phyloP scores from a whole-genome alignment of 2,888 invertebrate species.

The Campoplex capitator region DNA sequence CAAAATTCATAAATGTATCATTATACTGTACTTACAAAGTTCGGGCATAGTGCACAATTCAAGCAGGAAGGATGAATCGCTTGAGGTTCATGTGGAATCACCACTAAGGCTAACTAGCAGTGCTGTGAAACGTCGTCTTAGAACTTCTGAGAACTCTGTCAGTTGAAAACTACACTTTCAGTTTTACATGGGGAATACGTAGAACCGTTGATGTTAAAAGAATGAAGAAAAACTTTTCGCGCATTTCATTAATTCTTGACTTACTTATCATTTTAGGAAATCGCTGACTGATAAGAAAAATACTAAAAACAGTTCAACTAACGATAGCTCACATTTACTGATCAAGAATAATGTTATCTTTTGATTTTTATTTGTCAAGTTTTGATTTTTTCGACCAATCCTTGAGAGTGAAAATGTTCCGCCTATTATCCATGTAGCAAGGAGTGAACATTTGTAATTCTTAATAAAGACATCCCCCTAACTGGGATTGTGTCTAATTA shows the following conservation, averaged over 20 bases:
- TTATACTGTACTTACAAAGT: constrained; percentile 8
- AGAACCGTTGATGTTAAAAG: constrained; percentile 49
- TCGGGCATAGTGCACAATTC: constrained; percentile 9
- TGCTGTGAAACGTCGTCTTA: constrained; percentile 26
- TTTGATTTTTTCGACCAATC: background rate
- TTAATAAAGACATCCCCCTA: background rate
- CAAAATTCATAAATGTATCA: background rate
- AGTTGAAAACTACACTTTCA: constrained; percentile 25
- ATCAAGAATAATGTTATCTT: background rate
- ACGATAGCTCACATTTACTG: background rate
- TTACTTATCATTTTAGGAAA: constrained; percentile 30
- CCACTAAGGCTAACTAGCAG: constrained; percentile 31
- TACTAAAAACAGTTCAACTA: background rate
- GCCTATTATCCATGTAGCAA: background rate
- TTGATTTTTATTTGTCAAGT: background rate
- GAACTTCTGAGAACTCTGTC: constrained; percentile 59
- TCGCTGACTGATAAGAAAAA: background rate
- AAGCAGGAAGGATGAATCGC: constrained; percentile 43
- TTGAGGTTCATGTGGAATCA: constrained; percentile 36
- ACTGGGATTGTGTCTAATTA: constrained; percentile 29
- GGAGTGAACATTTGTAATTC: constrained; percentile 5
- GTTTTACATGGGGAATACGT: constrained; percentile 24
- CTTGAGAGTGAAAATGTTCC: background rate
- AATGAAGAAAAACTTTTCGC: constrained; percentile 59
- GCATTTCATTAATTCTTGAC: constrained; percentile 64